Evolutionary conservation across 2,797 vertebrate species (phyloP), one percentile per base, ranked within the genome.

Genomic region (Sebastes miniatus): DNA sequence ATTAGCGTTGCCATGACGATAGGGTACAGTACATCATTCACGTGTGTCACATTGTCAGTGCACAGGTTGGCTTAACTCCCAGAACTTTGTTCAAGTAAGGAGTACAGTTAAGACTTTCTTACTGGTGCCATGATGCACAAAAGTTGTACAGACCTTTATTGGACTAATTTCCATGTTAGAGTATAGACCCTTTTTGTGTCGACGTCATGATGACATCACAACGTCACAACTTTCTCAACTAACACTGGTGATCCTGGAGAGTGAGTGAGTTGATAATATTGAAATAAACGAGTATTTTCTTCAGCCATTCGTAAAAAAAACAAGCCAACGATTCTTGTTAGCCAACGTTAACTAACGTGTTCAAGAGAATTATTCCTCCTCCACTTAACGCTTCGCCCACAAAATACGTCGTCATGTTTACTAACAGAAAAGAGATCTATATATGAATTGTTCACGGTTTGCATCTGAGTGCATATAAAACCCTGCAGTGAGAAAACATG

Each of bases 1-100:
- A 72, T 74, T 57, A 73, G 65, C 2, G 81, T 88, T 88, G 71
- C 84, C 83, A 87, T 90, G 80, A 64, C 54, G 54, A 86, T 76
- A 24, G 27, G 12, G n/a, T 43, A 54, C 71, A 57, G 66, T 79
- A 54, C 64, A 77, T 83, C 79, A 56, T 69, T 86, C 84, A 83
- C n/a, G 11, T 81, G 81, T 84, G 84, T 85, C 83, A 81, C 64
- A 74, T 66, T 83, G 59, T 71, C 68, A 43, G 34, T 4, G 66
- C 80, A 61, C 75, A 70, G 29, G 29, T 77, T 83, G 83, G 84
- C 87, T 27, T 63, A 12, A 32, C 34, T 87, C 83, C 82, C 85
- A 84, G 71, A 83, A 67, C 71, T 8, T 6, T 75, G 80, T 83
- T 81, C 54, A 39, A 77, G 32, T 29, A 64, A 69, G 22, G 13